phyloP scores from a whole-genome alignment of 2,888 invertebrate genomes.

The Nemotelus nigrinus region DNA sequence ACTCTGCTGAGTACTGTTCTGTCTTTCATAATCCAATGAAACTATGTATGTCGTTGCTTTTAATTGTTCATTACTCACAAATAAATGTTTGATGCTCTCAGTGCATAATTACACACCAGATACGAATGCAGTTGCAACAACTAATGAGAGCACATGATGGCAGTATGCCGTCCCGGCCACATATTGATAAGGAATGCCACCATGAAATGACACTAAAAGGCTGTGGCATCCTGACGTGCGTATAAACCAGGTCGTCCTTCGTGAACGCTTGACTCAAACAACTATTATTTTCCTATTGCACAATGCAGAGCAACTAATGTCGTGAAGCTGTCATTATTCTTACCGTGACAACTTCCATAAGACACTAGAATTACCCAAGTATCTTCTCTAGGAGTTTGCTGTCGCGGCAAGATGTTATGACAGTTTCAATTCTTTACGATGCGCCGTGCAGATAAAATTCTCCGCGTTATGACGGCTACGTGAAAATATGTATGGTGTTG shows the following conservation, averaged over 20 bases:
- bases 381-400: background rate
- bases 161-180: background rate
- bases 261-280: background rate
- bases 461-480: background rate
- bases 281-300: background rate
- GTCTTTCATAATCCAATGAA: too few relatives aligned
- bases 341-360: slow-evolving; percentile 1
- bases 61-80: slow-evolving; percentile 28
- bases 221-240: slow-evolving; percentile 10
- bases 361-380: background rate
- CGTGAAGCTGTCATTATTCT: background rate
- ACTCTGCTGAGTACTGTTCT: too few relatives aligned
- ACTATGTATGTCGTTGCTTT: slow-evolving; percentile 1
- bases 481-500: background rate
- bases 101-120: slow-evolving; percentile 17
- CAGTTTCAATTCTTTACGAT: slow-evolving; percentile 23
- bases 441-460: background rate
- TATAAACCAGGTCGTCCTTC: slow-evolving; percentile 1
- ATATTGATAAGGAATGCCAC: slow-evolving; percentile 33
- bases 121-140: slow-evolving; percentile 2
- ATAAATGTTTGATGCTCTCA: slow-evolving; percentile 19
- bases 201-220: slow-evolving; percentile 18
- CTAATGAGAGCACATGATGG: slow-evolving; percentile 1
- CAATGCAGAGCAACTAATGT: background rate
- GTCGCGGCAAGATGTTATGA: slow-evolving; percentile 11